Evolutionary conservation across 2,113 vertebrate species (phyloP), one percentile per base, ranked within the genome.

Genomic region (Cyprinodon brontotheroides): DNA sequence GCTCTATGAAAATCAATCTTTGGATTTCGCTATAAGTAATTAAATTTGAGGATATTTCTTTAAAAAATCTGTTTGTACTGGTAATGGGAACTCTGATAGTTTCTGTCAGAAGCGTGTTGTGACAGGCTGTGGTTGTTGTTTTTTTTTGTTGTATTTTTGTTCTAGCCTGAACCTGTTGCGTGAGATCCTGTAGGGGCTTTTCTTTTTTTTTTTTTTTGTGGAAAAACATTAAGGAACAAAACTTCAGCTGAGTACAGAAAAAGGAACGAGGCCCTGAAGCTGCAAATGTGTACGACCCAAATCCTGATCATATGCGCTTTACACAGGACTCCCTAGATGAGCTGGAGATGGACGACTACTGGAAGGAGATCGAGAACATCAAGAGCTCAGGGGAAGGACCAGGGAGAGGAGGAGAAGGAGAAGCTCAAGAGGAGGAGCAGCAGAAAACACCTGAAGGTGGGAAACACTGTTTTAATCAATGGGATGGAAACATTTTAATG

Each of bases 241-340:
- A 66, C 36, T 39, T 45, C 22, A 29, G 47, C 20, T 15, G 37
- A 65, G 62, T 12, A 11, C 37, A 57, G 61, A 63, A 63, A 68
- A 47, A 3, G 4, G 14, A 39, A n/a, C 3, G 14, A 63, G 22
- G 17, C 68, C 39, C n/a, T 13, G 47, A 63, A 82, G 65, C 17
- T 22, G 40, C 3, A 11, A 70, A 43, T 11, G 14, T 14, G 37
- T 17, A 47, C 57, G 29, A 20, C 38, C 39, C 20, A 1, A 0
- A 77, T 1, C 15, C 37, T 62, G 14, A 11, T 5, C 17, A 4
- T 3, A 39, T 40, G 20, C 20, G 11, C 37, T 4, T 43, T 47
- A 57, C 37, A 13, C 95, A 98, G 94, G 98, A 99, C 90, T 99
- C 98, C 14, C 90, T 99, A 93, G 96, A 98, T 72, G 97, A 98